Conservation (phyloP, 2,113 vertebrate species). For the Albula goreensis region DNA sequence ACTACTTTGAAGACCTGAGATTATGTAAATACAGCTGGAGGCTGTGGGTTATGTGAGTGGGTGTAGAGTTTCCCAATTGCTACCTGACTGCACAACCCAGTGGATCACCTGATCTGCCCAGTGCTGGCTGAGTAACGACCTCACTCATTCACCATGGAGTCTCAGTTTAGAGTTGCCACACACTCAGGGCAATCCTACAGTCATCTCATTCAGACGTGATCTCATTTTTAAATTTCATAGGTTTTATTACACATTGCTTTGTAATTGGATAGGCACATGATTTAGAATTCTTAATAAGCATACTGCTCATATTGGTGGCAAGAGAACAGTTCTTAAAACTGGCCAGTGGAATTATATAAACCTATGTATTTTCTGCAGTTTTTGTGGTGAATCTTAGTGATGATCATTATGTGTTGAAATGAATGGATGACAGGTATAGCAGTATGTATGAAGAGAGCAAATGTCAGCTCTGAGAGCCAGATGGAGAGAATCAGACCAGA, state of each 20-base stretch:
- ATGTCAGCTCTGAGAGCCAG: background rate
- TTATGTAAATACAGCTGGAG: slow-evolving; percentile 15
- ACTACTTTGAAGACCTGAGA: background rate
- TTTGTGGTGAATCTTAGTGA: too few species aligned
- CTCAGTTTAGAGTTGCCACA: slow-evolving; percentile 12
- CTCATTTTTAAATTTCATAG: background rate
- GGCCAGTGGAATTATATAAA: background rate
- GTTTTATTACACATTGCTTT: background rate
- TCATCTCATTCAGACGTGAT: background rate
- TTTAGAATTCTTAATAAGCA: background rate
- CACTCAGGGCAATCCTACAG: background rate
- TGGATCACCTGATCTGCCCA: slow-evolving; percentile 18
- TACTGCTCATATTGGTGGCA: background rate
- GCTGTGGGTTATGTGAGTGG: slow-evolving; percentile 1
- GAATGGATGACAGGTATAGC: background rate
- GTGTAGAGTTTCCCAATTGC: slow-evolving; percentile 10
- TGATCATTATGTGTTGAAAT: too few species aligned
- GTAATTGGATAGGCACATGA: background rate
- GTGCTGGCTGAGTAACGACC: slow-evolving; percentile 1
- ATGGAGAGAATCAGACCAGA: background rate
- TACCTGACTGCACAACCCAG: slow-evolving; percentile 10
- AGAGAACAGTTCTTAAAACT: background rate
- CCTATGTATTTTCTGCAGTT: background rate
- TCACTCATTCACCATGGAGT: background rate
- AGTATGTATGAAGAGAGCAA: background rate